Base-by-base conservation (phyloP, 1,140 invertebrate genomes). In the Sinonovacula constricta region DNA sequence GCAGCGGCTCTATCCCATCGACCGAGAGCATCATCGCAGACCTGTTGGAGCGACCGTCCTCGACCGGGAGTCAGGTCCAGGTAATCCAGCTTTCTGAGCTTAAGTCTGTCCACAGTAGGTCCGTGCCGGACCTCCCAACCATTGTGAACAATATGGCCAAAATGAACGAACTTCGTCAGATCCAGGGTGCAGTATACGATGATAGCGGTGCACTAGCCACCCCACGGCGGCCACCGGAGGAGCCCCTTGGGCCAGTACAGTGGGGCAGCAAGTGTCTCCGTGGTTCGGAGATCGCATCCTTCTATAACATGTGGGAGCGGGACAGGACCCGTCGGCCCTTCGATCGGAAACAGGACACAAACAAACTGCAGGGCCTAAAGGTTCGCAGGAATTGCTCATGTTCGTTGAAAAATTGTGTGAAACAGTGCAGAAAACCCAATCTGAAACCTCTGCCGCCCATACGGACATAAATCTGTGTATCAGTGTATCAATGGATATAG, bases 121-220 rank as follows among this genome's bases (percentile, higher is more conserved):
- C 72, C 3, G 72, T 76, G 31, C 72, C 72, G n/a, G 72, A 76
- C 54, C 39, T 76, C 24, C 72, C 72, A 3, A 36, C 72, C 15
- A 76, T 67, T 2, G 0, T 76, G 2, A 36, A 31, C 15, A 56
- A 53, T 28, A 39, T 76, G 3, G 51, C 72, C 5, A 59, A 45
- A 12, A 45, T 24, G 2, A 63, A 49, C 34, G 72, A 76, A 12
- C 60, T 63, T 7, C 18, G 18, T 22, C 14, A 53, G 31, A 7
- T 24, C n/a, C 36, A 53, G 22, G 33, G 22, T 24, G 7, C 36
- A 10, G 22, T 36, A 45, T 76, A 28, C 24, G 72, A 76, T 7
- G 72, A 76, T 14, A 76, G 63, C 45, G 72, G 72, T 36, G 72
- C 72, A 5, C 45, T 76, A 15, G 66, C 72, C 7, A 76, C 72